These are phyloP conservation scores for Cyclophora punctaria DNA, from an alignment of 2,888 invertebrate species.

Conservation along the genomic window DNA sequence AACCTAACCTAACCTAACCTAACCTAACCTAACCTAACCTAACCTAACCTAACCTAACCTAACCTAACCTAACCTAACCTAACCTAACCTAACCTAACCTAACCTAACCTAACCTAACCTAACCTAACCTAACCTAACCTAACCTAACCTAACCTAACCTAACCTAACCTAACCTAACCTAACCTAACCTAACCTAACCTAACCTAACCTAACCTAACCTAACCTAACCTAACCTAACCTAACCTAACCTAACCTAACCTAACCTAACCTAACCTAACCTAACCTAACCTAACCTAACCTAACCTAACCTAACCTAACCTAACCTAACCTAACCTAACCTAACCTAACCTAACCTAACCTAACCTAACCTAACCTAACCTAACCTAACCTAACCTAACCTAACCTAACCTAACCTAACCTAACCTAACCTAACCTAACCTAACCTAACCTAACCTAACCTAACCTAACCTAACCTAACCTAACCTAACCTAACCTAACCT, in stretches of 20 bases:
- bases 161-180: conserved; percentile 13
- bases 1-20: conserved; percentile 9
- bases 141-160: conserved; percentile 13
- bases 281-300: conserved; percentile 9
- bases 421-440: conserved; percentile 14
- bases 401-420: conserved; percentile 11
- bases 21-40: conserved; percentile 8
- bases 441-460: conserved; percentile 14
- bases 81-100: conserved; percentile 12
- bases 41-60: conserved; percentile 11
- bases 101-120: conserved; percentile 13
- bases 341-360: conserved; percentile 9
- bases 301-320: conserved; percentile 9
- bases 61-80: conserved; percentile 12
- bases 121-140: conserved; percentile 13
- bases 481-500: conserved; percentile 15
- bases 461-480: conserved; percentile 13
- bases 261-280: conserved; percentile 10
- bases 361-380: conserved; percentile 9
- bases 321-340: conserved; percentile 9
- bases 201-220: conserved; percentile 11
- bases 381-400: conserved; percentile 9
- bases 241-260: conserved; percentile 9
- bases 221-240: conserved; percentile 9
- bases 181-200: conserved; percentile 12